Conservation (phyloP, 2,888 invertebrate species). For the Blastobasis lacticolella region DNA sequence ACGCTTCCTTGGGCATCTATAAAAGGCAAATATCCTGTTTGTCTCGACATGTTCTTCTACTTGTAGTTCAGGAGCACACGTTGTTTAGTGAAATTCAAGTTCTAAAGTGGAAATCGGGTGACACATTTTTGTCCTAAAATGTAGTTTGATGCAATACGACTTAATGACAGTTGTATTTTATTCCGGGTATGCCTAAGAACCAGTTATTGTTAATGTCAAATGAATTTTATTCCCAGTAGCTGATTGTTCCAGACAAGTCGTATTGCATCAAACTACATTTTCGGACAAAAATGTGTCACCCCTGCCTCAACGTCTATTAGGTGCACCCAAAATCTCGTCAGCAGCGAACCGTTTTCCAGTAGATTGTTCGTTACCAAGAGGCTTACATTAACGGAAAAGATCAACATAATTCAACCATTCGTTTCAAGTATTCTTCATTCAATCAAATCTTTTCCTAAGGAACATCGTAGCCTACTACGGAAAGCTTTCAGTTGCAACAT, state of each 20-base stretch:
- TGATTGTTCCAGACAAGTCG: background rate
- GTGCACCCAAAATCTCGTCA: background rate
- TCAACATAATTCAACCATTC: background rate
- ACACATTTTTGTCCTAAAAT: too few species aligned
- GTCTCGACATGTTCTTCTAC: background rate
- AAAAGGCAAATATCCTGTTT: background rate
- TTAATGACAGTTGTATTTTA: too few species aligned
- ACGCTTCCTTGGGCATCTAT: background rate
- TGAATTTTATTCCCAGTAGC: background rate
- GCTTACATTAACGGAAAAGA: background rate
- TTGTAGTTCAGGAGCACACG: background rate
- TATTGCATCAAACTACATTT: background rate
- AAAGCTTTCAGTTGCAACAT: background rate
- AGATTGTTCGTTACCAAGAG: background rate
- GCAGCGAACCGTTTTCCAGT: background rate
- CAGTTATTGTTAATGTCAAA: too few species aligned
- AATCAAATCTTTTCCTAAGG: background rate
- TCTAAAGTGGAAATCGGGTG: background rate
- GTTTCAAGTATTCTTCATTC: background rate
- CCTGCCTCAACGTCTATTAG: background rate
- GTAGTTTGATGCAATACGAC: background rate
- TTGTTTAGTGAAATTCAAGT: background rate
- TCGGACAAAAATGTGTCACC: too few species aligned
- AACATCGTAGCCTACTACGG: background rate
- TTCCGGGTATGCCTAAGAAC: too few species aligned